A percentile compares a stretch with the other conserved stretches of the same genome.
These are phyloP conservation scores for Drosophila kepulauana DNA, from an alignment of 1,140 invertebrate species.

Conservation along the genomic window DNA sequence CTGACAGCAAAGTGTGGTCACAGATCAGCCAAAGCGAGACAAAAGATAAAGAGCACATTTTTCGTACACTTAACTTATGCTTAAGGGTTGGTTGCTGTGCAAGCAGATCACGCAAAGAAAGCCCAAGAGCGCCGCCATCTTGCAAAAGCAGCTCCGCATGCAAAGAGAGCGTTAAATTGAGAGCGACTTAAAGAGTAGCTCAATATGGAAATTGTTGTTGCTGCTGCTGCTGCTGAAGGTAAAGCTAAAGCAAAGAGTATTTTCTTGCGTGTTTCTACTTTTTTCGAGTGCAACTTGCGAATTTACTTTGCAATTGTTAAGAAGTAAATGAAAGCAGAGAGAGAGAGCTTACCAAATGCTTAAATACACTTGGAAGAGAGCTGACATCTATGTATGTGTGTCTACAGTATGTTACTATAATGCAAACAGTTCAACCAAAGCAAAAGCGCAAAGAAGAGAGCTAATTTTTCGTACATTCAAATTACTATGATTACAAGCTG, in stretches of 20 bases:
- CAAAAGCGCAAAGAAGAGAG: no score
- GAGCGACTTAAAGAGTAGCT: neutral
- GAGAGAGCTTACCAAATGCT: no score
- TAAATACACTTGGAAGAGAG: neutral
- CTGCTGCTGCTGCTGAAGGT: neutral
- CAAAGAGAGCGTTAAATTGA: neutral
- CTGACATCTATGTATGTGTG: no score
- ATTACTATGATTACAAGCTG: no score
- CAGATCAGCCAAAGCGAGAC: neutral
- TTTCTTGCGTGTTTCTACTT: constrained; percentile 30
- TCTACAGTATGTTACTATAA: no score
- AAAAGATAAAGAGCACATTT: no score
- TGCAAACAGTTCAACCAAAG: no score
- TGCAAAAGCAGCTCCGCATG: neutral
- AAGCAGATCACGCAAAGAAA: neutral
- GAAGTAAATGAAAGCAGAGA: no score
- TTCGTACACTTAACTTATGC: no score
- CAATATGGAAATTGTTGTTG: neutral
- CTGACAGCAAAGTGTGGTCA: neutral
- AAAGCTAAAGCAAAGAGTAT: constrained; percentile 3
- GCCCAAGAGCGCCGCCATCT: neutral
- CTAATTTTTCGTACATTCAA: no score
- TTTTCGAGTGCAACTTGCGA: neutral
- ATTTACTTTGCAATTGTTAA: no score
- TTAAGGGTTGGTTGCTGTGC: no score